Conservation (phyloP, 2,797 vertebrate species). For the Lates japonicus region DNA sequence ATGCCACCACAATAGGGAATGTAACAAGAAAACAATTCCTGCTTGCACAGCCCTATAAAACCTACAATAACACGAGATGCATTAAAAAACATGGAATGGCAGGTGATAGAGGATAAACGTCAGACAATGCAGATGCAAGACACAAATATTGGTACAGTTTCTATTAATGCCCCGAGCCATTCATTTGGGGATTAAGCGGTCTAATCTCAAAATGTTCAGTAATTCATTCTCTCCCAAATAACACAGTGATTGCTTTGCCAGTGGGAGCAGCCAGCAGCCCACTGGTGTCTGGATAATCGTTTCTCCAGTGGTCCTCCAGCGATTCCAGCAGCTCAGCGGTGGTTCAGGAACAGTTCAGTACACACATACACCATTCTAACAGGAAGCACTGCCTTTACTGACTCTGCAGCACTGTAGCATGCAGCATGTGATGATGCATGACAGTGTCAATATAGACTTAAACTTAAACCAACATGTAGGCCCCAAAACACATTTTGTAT, state of each 20-base stretch:
- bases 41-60: conserved; percentile 15
- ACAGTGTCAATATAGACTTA: background rate
- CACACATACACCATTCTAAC: conserved; percentile 51
- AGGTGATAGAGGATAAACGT: conserved; percentile 19
- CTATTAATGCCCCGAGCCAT: conserved; percentile 44
- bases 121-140: conserved; percentile 23
- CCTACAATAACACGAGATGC: conserved; percentile 8
- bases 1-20: conserved; percentile 28
- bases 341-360: conserved; percentile 61
- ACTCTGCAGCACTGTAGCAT: conserved; percentile 24
- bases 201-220: conserved; percentile 75
- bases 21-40: conserved; percentile 28
- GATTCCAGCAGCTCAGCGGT: conserved; percentile 58
- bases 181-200: conserved; percentile 76
- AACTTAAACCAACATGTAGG: background rate
- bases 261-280: conserved; percentile 65
- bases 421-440: conserved; percentile 33
- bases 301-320: conserved; percentile 64
- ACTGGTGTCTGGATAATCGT: conserved; percentile 68
- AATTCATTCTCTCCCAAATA: conserved; percentile 68
- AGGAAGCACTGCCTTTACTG: conserved; percentile 29
- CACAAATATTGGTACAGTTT: conserved; percentile 33
- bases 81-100: conserved; percentile 29
- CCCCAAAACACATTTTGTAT: background rate
- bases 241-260: conserved; percentile 71